These are phyloP conservation scores for Hafferia zeledoni DNA, from an alignment of 2,797 vertebrate species.

Conservation along the genomic window DNA sequence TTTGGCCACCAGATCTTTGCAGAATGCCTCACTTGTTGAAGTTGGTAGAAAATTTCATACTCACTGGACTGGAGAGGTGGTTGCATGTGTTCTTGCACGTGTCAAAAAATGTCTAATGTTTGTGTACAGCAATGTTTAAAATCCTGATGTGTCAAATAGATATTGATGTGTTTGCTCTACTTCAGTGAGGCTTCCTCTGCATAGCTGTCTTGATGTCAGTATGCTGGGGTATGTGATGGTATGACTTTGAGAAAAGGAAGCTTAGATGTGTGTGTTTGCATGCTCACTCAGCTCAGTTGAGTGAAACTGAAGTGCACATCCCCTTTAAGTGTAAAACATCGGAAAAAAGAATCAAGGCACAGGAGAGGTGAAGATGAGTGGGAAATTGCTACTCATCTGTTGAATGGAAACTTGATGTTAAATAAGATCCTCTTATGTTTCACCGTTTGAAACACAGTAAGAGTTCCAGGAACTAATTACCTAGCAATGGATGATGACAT, in stretches of 20 bases:
- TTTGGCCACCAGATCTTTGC: not conserved
- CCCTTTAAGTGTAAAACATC: not conserved
- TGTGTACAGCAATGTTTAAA: not conserved
- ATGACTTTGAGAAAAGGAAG: not conserved
- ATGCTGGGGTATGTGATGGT: not conserved
- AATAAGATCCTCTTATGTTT: slow-evolving; percentile 70
- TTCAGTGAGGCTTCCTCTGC: not conserved
- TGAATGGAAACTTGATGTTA: slow-evolving; percentile 73
- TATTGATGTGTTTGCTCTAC: not conserved
- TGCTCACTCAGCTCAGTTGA: not conserved
- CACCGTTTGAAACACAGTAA: slow-evolving; percentile 68
- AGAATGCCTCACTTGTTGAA: not conserved
- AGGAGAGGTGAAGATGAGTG: not conserved
- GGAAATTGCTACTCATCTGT: slow-evolving; percentile 55
- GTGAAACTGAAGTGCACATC: not conserved
- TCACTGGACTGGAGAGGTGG: not conserved
- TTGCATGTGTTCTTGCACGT: not conserved
- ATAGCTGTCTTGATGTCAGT: not conserved
- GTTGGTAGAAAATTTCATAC: not conserved
- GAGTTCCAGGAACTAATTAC: slow-evolving; percentile 75
- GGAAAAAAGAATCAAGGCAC: not conserved
- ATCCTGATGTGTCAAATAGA: not conserved
- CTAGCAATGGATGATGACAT: slow-evolving; percentile 64
- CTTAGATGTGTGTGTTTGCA: not conserved
- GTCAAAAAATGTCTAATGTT: not conserved